phyloP scores from a whole-genome alignment of 2,113 vertebrate species.

The Apteryx mantelli region DNA sequence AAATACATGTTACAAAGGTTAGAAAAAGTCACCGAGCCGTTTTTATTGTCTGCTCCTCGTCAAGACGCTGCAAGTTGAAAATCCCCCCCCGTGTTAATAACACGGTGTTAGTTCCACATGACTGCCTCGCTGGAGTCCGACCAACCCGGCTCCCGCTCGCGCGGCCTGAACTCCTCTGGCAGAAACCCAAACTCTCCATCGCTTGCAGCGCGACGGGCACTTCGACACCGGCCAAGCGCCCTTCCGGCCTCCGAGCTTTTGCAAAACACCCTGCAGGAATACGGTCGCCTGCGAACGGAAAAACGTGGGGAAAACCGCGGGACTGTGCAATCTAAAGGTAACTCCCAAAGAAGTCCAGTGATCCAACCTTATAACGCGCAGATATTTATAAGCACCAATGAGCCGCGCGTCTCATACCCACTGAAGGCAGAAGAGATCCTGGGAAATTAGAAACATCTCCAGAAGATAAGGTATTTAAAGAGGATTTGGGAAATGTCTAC shows the following conservation, averaged over 20 bases:
- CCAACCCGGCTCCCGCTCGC: conserved; percentile 64
- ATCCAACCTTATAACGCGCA: no score
- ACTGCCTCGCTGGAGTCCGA: conserved; percentile 72
- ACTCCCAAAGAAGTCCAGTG: neutral
- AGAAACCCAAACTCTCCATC: conserved; percentile 64
- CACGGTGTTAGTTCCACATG: conserved; percentile 77
- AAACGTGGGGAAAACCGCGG: neutral
- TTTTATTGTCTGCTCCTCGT: conserved; percentile 77
- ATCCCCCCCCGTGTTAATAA: conserved; percentile 80
- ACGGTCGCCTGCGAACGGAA: neutral
- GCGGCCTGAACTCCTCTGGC: conserved; percentile 47
- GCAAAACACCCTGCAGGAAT: neutral
- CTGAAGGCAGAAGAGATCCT: neutral
- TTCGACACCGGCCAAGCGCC: conserved; percentile 18
- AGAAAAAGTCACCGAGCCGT: conserved; percentile 70
- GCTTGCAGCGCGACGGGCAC: conserved; percentile 18
- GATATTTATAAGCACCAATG: no score
- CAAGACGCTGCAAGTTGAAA: conserved; percentile 74
- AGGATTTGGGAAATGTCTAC: neutral
- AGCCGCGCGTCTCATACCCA: no score
- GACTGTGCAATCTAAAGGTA: neutral
- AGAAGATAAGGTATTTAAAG: neutral
- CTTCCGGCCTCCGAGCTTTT: neutral
- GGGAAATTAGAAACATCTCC: neutral
- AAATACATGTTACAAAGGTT: conserved; percentile 78